These are phyloP conservation scores for Metalampra italica DNA, from an alignment of 2,888 invertebrate species.

Conservation along the genomic window DNA sequence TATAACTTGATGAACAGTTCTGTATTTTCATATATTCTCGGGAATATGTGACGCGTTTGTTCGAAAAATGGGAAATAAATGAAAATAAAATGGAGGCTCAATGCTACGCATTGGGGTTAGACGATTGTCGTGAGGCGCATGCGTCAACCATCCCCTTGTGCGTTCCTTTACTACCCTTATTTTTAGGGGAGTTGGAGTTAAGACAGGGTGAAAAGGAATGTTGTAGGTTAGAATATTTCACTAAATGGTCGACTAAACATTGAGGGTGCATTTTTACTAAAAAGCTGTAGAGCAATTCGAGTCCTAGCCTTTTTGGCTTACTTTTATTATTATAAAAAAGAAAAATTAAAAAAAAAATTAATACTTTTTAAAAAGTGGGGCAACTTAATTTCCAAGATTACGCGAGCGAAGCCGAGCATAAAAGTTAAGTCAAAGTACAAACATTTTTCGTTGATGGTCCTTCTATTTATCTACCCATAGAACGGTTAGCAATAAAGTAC, in stretches of 20 bases:
- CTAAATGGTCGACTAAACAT: not conserved
- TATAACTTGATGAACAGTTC: conserved; percentile 10
- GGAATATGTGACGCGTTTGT: conserved; percentile 22
- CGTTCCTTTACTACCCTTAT: conserved; percentile 37
- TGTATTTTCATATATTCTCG: conserved; percentile 11
- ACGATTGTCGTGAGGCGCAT: conserved; percentile 38
- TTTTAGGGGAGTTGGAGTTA: conserved; percentile 2
- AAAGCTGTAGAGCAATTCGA: no score
- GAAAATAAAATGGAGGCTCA: conserved; percentile 64
- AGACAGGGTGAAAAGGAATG: conserved; percentile 3
- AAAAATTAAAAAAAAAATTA: no score
- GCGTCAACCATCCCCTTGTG: conserved; percentile 38
- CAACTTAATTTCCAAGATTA: no score
- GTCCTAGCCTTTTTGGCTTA: no score
- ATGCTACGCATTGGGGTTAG: conserved; percentile 49
- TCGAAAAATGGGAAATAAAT: conserved; percentile 40
- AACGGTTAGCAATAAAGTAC: no score
- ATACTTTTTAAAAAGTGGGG: no score
- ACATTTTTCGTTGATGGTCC: no score
- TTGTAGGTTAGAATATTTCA: not conserved
- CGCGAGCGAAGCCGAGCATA: no score
- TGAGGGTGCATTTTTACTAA: no score
- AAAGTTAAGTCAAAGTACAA: no score
- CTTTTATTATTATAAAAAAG: no score
- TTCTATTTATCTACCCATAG: no score